Evolutionary conservation across 2,888 invertebrate genomes (phyloP).

Genomic region (Athalia cordata): DNA sequence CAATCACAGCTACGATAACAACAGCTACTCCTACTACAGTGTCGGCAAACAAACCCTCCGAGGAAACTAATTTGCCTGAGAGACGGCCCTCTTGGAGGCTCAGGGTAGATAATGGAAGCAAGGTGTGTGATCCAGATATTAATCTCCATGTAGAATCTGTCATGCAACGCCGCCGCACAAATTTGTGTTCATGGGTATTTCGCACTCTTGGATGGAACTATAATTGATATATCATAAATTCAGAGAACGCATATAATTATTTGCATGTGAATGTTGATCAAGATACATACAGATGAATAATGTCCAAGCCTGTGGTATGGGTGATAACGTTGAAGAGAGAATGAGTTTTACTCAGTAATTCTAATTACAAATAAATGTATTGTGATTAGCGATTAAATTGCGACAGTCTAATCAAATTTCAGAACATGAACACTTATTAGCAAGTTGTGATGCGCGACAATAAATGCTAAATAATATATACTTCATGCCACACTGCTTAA

Average conservation of each 20-base stretch:
- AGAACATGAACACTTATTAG: conserved; percentile 8
- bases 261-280: too few species aligned
- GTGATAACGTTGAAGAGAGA: too few species aligned
- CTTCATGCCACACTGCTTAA: background rate
- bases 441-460: background rate
- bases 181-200: conserved; percentile 67
- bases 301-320: too few species aligned
- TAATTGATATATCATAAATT: conserved; percentile 53
- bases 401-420: background rate
- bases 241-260: background rate
- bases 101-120: conserved; percentile 91
- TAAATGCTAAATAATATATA: background rate
- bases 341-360: too few species aligned
- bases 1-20: conserved; percentile 77
- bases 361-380: background rate
- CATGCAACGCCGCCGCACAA: conserved; percentile 56
- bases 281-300: background rate
- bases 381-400: background rate
- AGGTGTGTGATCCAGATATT: conserved; percentile 78
- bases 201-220: conserved; percentile 61
- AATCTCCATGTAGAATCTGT: conserved; percentile 59
- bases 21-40: conserved; percentile 75
- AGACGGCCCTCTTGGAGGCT: conserved; percentile 94
- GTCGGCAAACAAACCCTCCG: conserved; percentile 71
- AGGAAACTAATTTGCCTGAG: conserved; percentile 77